Evolutionary conservation across 1,140 invertebrate species (phyloP).

Genomic region (Penaeus indicus): DNA sequence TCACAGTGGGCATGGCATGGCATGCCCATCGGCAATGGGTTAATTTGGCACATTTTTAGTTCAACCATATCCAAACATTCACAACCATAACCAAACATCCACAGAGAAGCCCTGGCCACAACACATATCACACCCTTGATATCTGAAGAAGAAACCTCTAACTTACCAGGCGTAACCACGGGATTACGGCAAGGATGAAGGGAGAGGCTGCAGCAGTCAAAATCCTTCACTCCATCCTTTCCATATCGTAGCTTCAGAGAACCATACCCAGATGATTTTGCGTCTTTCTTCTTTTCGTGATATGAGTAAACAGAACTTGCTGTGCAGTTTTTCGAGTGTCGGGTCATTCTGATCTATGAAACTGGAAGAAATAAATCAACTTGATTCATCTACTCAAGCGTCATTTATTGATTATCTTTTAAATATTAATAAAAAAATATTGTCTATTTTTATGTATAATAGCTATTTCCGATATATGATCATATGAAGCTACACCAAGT

Average conservation of each 20-base stretch:
- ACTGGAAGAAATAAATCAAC: not conserved
- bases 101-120: too few species aligned
- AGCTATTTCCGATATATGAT: too few species aligned
- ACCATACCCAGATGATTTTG: conserved; percentile 90
- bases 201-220: conserved; percentile 97
- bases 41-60: too few species aligned
- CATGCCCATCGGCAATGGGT: too few species aligned
- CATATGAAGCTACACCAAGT: too few species aligned
- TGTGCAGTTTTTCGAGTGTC: conserved; percentile 97
- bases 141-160: conserved; percentile 56
- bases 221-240: conserved; percentile 97
- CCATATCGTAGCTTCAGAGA: conserved; percentile 87
- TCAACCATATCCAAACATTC: too few species aligned
- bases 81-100: too few species aligned
- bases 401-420: too few species aligned
- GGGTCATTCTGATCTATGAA: conserved; percentile 78
- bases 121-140: not conserved
- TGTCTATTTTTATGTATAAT: too few species aligned
- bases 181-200: conserved; percentile 94
- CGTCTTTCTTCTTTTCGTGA: conserved; percentile 97
- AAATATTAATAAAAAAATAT: too few species aligned
- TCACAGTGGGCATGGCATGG: too few species aligned
- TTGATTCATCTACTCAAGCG: not conserved
- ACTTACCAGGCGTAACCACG: conserved; percentile 78
- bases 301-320: conserved; percentile 98